Evolutionary conservation across 2,888 invertebrate genomes (phyloP).

Genomic region (Lymantria monacha): DNA sequence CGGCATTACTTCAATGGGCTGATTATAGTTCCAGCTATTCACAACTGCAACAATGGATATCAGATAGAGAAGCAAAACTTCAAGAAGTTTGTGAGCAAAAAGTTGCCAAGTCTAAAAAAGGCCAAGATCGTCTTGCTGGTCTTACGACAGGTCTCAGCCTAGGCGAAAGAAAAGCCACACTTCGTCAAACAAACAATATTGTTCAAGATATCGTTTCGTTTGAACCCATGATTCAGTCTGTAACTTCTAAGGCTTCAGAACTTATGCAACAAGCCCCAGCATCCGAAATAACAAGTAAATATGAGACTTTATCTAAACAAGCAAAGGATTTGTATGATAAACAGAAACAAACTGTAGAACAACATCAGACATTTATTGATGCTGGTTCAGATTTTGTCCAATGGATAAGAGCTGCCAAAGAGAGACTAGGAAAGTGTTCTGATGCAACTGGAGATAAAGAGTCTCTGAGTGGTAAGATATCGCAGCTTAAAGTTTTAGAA

Average conservation of each 20-base stretch:
- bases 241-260: constrained; percentile 95
- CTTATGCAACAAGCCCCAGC: constrained; percentile 95
- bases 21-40: constrained; percentile 97
- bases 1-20: constrained; percentile 96
- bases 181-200: constrained; percentile 95
- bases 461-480: constrained; percentile 91
- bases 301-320: constrained; percentile 93
- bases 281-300: constrained; percentile 95
- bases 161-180: constrained; percentile 93
- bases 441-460: constrained; percentile 96
- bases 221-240: constrained; percentile 98
- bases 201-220: constrained; percentile 98
- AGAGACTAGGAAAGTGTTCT: constrained; percentile 94
- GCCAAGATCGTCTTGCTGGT: constrained; percentile 85
- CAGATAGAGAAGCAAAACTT: constrained; percentile 94
- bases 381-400: constrained; percentile 95
- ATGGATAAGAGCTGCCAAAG: constrained; percentile 96
- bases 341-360: constrained; percentile 94
- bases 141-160: constrained; percentile 89
- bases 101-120: constrained; percentile 89
- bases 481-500: constrained; percentile 91
- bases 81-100: constrained; percentile 95
- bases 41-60: constrained; percentile 96
- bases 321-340: constrained; percentile 94
- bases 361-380: constrained; percentile 95